Percentiles rank a stretch among this genome's conserved stretches.
These are phyloP conservation scores for Otis tarda DNA, from an alignment of 2,113 vertebrate genomes.

Conservation along the genomic window DNA sequence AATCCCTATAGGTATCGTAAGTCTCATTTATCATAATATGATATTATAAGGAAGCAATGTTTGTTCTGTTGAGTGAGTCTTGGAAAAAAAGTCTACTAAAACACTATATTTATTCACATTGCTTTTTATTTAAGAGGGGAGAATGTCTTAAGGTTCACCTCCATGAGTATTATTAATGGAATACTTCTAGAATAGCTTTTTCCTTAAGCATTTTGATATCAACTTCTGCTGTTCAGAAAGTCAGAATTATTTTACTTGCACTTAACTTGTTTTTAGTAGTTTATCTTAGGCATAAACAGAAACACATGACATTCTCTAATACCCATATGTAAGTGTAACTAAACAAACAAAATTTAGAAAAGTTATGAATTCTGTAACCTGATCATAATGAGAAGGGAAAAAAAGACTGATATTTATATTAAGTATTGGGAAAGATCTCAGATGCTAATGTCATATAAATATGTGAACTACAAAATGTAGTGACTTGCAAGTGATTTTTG, in stretches of 20 bases:
- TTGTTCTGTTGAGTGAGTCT: not conserved
- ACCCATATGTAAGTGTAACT: not conserved
- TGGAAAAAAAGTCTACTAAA: not conserved
- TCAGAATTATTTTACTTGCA: not conserved
- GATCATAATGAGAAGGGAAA: not conserved
- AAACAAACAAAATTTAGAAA: not conserved
- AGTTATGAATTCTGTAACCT: not conserved
- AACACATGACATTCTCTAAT: not conserved
- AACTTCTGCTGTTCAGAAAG: not conserved
- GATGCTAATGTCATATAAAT: not conserved
- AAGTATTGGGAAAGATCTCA: not conserved
- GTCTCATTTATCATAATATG: not conserved
- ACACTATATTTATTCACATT: not conserved
- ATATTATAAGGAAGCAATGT: not conserved
- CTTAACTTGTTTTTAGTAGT: not conserved
- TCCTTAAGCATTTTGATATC: not conserved
- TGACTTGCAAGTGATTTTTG: not conserved
- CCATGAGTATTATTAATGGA: not conserved
- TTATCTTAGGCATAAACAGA: not conserved
- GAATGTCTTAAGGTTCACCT: not conserved
- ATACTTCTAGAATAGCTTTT: not conserved
- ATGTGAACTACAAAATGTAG: not conserved
- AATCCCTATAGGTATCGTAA: not conserved
- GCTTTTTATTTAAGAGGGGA: not conserved
- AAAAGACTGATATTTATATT: not conserved